phyloP scores from a whole-genome alignment of 2,113 vertebrate genomes.

The Petroica traversi region DNA sequence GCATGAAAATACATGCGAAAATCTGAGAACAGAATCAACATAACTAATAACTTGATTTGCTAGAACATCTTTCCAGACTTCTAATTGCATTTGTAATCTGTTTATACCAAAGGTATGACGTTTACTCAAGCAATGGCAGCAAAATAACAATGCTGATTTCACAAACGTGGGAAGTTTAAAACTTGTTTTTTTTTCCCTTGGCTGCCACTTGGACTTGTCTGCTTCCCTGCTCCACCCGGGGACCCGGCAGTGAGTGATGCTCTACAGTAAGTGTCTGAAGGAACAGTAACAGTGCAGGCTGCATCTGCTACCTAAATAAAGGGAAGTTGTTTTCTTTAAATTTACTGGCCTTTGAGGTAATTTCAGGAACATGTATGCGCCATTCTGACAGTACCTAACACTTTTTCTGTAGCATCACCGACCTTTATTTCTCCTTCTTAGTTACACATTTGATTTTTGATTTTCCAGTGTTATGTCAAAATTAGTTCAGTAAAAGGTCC shows the following conservation, averaged over 20 bases:
- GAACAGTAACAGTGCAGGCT: background rate
- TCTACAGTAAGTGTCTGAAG: background rate
- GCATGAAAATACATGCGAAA: background rate
- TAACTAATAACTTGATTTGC: background rate
- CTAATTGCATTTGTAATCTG: background rate
- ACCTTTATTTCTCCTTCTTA: background rate
- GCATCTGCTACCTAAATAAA: background rate
- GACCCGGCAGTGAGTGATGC: background rate
- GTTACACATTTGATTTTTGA: background rate
- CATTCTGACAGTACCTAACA: background rate
- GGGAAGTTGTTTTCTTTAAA: background rate
- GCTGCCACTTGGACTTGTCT: background rate
- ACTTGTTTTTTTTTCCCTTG: background rate
- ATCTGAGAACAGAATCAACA: background rate
- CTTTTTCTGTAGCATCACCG: background rate
- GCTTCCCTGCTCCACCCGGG: background rate
- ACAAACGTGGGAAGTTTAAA: background rate
- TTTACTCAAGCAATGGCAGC: background rate
- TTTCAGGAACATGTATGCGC: background rate
- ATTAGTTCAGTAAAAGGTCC: background rate
- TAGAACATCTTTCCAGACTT: background rate
- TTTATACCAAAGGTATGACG: background rate
- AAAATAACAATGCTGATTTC: background rate
- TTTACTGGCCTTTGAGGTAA: background rate
- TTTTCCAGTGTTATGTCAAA: constrained; percentile 26